phyloP scores from a whole-genome alignment of 1,140 invertebrate species.

The Drosophila triauraria region DNA sequence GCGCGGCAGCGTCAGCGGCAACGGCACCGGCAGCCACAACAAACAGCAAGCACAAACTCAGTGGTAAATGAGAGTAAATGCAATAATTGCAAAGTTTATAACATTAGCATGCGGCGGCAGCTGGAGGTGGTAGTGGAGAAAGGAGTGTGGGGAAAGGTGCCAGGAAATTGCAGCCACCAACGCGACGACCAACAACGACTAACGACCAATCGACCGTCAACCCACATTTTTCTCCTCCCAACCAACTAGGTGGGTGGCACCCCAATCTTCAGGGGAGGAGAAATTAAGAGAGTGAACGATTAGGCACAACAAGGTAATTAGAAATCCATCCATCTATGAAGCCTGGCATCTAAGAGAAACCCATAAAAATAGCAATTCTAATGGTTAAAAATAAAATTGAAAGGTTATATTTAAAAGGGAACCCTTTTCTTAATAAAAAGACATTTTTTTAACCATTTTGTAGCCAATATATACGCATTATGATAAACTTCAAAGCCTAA shows the following conservation, averaged over 20 bases:
- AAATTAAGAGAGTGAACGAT: slow-evolving; percentile 12
- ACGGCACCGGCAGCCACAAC: slow-evolving; percentile 28
- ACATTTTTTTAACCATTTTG: too few relatives aligned
- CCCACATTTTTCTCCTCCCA: slow-evolving; percentile 44
- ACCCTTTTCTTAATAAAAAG: background rate
- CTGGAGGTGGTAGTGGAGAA: background rate
- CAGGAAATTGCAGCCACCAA: slow-evolving; percentile 72
- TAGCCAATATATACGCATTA: too few relatives aligned
- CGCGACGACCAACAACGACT: slow-evolving; percentile 47
- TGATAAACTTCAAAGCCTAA: too few relatives aligned
- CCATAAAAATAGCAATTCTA: background rate
- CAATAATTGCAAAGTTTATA: slow-evolving; percentile 82
- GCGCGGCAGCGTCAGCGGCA: slow-evolving; percentile 34
- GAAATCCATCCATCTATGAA: slow-evolving; percentile 42
- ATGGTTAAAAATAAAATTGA: background rate
- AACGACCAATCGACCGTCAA: slow-evolving; percentile 65
- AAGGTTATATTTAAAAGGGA: background rate
- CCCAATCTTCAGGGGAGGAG: background rate
- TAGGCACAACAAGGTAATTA: slow-evolving; percentile 44
- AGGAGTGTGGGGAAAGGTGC: background rate
- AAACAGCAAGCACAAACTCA: slow-evolving; percentile 37
- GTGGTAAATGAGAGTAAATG: slow-evolving; percentile 81
- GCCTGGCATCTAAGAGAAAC: slow-evolving; percentile 6
- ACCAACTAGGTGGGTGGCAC: slow-evolving; percentile 19
- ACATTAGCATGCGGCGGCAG: slow-evolving; percentile 55